Evolutionary conservation across 2,113 vertebrate genomes (phyloP).

Genomic region (Struthio camelus): DNA sequence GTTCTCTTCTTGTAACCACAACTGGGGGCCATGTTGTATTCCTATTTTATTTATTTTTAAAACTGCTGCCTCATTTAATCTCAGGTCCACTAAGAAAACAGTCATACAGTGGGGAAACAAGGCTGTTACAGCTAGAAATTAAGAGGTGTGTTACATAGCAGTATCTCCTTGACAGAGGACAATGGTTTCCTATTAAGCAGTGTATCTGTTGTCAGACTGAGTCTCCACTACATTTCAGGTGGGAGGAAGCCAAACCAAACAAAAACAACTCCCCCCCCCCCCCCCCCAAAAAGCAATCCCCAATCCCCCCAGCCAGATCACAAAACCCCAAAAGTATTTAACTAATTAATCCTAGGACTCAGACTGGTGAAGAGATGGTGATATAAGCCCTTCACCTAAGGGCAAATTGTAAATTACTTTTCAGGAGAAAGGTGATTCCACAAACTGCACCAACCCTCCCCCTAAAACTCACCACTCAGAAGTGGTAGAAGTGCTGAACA

Average conservation of each 20-base stretch:
- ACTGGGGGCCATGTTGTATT: neutral
- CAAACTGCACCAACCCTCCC: neutral
- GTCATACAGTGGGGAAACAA: neutral
- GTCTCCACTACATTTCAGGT: neutral
- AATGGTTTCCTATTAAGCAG: neutral
- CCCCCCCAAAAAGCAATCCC: neutral
- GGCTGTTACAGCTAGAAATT: neutral
- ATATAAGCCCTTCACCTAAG: neutral
- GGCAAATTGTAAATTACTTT: rapidly evolving
- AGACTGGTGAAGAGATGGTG: neutral
- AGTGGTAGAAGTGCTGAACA: neutral
- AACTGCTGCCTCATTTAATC: neutral
- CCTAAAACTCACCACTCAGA: neutral
- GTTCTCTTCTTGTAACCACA: neutral
- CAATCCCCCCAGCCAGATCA: neutral
- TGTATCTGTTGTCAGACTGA: neutral
- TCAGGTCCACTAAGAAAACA: neutral
- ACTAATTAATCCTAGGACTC: neutral
- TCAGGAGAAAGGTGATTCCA: neutral
- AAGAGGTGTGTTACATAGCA: neutral
- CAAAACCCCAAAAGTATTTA: neutral
- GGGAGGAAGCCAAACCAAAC: neutral
- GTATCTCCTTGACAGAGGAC: neutral
- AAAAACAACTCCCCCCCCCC: too few relatives aligned
- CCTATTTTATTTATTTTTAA: neutral